These are phyloP conservation scores for Himalopsyche japonica DNA, from an alignment of 2,888 invertebrate species.

Conservation along the genomic window DNA sequence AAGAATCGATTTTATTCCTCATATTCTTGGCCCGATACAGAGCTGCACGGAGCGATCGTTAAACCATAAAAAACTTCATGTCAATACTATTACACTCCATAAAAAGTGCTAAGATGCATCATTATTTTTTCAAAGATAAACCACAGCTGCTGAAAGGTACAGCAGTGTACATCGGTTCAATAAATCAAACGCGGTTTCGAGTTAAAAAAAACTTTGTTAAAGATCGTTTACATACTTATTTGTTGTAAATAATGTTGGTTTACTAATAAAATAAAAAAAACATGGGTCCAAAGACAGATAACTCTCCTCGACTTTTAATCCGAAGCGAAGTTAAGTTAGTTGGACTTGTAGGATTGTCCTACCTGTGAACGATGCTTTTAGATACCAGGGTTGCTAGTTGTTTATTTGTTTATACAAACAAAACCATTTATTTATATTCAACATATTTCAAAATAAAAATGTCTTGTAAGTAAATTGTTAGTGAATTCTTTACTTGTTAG, in stretches of 20 bases:
- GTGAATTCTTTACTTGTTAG: too few relatives aligned
- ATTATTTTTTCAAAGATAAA: background rate
- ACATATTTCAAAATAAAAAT: too few relatives aligned
- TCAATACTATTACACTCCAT: too few relatives aligned
- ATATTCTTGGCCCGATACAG: too few relatives aligned
- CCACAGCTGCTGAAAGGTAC: background rate
- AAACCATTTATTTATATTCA: too few relatives aligned
- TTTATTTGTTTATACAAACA: background rate
- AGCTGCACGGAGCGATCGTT: too few relatives aligned
- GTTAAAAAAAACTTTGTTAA: background rate
- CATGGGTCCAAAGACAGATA: background rate
- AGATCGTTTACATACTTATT: background rate
- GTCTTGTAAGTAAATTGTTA: too few relatives aligned
- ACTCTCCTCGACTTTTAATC: background rate
- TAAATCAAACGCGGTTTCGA: background rate
- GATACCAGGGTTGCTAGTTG: background rate
- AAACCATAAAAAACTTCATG: too few relatives aligned
- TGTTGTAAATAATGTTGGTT: background rate
- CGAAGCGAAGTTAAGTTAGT: background rate
- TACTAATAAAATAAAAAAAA: background rate
- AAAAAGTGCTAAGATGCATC: background rate
- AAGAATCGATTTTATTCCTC: too few relatives aligned
- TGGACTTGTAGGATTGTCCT: background rate
- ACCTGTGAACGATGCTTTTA: background rate
- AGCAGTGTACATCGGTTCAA: background rate